Base-by-base conservation (phyloP, 37 sponge, comb jelly and placozoan species). In the Chondrosia reniformis region DNA sequence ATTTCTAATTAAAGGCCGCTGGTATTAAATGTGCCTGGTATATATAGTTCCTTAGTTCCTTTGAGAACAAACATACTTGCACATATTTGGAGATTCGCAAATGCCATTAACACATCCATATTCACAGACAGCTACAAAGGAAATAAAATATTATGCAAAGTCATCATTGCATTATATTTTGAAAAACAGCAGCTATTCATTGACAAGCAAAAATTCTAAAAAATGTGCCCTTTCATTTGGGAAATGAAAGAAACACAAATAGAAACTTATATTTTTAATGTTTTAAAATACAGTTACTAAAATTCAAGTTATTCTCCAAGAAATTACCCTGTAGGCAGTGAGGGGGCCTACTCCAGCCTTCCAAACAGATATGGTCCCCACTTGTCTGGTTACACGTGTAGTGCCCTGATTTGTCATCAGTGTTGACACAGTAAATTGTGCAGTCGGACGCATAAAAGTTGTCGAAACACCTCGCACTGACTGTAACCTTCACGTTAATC, bases 391-490 rank as follows among this genome's bases (percentile, higher is more conserved):
- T 71, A 76, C 86, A 86, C 9, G 77, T 80, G 58, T 86, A 86
- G 57, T 86, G 86, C 0, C 86, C 86, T 44, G 17, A 76, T 19
- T 15, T 34, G 24, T 59, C 38, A 45, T 86, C 86, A 5, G 67
- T 80, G 46, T 21, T 2, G 10, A 52, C 69, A 76, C 86, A 86
- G 77, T 76, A 86, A 43, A 56, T 76, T 0, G 80, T 72, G 63
- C 86, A 86, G 58, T 74, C 42, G 17, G 21, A 25, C 9, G 56
- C 81, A 54, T 80, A 86, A 46, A 76, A 86, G 62, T 86, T 76
- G 45, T 63, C 67, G 58, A 25, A 67, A 44, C 80, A 67, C 33
- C 61, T 6, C 8, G 28, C 61, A 59, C 30, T 19, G 61, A 59
- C n/a, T 6, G 17, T 7, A 13, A 59, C 30, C n/a, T 25, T 59